A percentile compares a stretch with the other conserved stretches of the same genome.
phyloP scores from a whole-genome alignment of 1,140 invertebrate species.

The Ctenoplectra terminalis region DNA sequence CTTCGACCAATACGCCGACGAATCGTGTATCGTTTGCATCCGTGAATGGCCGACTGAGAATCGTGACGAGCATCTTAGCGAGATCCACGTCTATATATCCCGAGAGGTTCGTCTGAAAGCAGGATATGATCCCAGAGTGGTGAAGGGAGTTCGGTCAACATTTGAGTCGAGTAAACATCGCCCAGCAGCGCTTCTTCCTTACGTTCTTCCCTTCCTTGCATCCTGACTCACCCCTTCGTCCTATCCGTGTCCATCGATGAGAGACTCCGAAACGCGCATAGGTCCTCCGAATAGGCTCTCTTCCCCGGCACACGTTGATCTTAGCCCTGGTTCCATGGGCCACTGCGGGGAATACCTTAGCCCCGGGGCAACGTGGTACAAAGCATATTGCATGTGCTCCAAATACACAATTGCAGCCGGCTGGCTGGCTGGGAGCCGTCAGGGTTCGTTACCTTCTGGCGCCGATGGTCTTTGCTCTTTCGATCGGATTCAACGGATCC shows the following conservation, averaged over 20 bases:
- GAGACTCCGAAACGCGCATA: conserved; percentile 55
- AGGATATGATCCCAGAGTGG: conserved; percentile 69
- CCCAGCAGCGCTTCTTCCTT: conserved; percentile 37
- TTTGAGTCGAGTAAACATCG: conserved; percentile 76
- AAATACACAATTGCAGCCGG: conserved; percentile 53
- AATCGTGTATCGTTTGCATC: background rate
- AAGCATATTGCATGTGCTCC: conserved; percentile 72
- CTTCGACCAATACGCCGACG: background rate
- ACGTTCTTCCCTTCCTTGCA: background rate
- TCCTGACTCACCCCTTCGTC: no score
- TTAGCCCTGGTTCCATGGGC: conserved; percentile 30
- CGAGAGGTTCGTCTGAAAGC: conserved; percentile 69
- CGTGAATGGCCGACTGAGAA: background rate
- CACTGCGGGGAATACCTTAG: conserved; percentile 59
- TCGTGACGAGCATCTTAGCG: conserved; percentile 1
- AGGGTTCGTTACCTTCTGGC: conserved; percentile 56
- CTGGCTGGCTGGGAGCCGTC: conserved; percentile 9
- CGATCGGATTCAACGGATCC: conserved; percentile 50
- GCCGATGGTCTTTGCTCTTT: conserved; percentile 56
- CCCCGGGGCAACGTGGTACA: conserved; percentile 57
- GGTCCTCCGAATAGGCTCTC: conserved; percentile 64
- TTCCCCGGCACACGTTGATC: conserved; percentile 54
- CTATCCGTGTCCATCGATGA: conserved; percentile 45
- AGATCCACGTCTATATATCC: conserved; percentile 28
- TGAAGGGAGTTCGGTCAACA: conserved; percentile 75